A percentile compares a stretch with the other conserved stretches of the same genome.
Evolutionary conservation across 2,888 invertebrate genomes (phyloP).

Genomic region (Limnephilus rhombicus): DNA sequence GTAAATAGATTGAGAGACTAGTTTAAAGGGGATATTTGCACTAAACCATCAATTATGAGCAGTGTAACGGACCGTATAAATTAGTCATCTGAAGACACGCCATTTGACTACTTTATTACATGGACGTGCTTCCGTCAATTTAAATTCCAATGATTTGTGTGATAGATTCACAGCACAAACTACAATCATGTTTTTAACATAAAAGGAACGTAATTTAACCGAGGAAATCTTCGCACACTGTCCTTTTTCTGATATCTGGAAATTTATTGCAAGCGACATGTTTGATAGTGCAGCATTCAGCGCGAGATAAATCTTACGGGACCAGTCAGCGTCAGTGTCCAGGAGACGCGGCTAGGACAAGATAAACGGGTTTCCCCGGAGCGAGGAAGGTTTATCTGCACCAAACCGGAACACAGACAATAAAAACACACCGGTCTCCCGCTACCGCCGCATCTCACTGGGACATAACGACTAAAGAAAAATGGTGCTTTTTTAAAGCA

Average conservation of each 20-base stretch:
- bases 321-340: conserved; percentile 23
- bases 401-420: conserved; percentile 39
- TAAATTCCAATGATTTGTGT: background rate
- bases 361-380: conserved; percentile 32
- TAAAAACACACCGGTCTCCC: conserved; percentile 34
- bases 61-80: background rate
- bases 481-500: background rate
- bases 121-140: background rate
- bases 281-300: conserved; percentile 11
- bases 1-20: background rate
- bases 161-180: background rate
- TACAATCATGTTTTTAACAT: background rate
- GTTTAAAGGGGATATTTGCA: background rate
- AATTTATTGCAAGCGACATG: conserved; percentile 14
- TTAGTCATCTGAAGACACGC: background rate
- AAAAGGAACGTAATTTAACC: background rate
- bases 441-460: conserved; percentile 7
- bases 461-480: background rate
- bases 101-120: background rate
- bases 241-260: background rate
- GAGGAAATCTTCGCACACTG: background rate
- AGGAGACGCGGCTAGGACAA: conserved; percentile 33
- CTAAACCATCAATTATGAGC: background rate
- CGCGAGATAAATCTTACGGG: conserved; percentile 34
- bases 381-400: conserved; percentile 29